A percentile compares a stretch with the other conserved stretches of the same genome.
These are phyloP conservation scores for Echinometra lucunter DNA, from an alignment of 53 echinoderm and acorn worm genomes.

Conservation along the genomic window DNA sequence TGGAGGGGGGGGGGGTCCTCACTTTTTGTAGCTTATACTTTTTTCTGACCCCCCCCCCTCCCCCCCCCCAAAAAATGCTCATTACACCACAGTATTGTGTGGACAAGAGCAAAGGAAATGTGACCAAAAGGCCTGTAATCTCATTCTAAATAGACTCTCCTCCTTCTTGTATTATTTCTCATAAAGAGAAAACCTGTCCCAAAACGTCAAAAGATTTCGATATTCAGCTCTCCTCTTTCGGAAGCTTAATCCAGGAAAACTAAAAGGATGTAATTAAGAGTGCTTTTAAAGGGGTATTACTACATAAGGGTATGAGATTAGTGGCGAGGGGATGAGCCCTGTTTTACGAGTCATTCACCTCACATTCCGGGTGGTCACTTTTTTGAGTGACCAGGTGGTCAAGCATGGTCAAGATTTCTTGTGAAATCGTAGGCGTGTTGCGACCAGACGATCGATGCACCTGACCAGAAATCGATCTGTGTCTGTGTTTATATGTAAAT, in stretches of 20 bases:
- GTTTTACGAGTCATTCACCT: slow-evolving; percentile 14
- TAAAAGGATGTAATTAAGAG: slow-evolving; percentile 9
- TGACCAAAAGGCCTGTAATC: not conserved
- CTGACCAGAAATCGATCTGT: not conserved
- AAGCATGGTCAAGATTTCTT: not conserved
- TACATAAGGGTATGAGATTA: not conserved
- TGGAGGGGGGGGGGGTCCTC: too few species aligned
- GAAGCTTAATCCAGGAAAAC: not conserved
- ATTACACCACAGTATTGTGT: too few species aligned
- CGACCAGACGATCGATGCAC: not conserved
- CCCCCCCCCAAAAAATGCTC: too few species aligned
- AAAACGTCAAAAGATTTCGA: not conserved
- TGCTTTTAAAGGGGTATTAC: slow-evolving; percentile 27
- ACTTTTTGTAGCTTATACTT: too few species aligned
- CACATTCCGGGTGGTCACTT: slow-evolving; percentile 52
- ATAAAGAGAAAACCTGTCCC: not conserved
- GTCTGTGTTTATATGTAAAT: slow-evolving; percentile 12
- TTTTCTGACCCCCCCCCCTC: too few species aligned
- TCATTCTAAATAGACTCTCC: not conserved
- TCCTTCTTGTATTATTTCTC: not conserved
- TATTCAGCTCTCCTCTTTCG: not conserved
- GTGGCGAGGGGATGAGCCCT: not conserved
- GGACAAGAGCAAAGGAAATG: not conserved
- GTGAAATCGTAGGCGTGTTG: not conserved
- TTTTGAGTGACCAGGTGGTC: too few species aligned